Evolutionary conservation across 2,113 vertebrate species (phyloP), one percentile per base, ranked within the genome.

Genomic region (Tretioscincus oriximinensis): DNA sequence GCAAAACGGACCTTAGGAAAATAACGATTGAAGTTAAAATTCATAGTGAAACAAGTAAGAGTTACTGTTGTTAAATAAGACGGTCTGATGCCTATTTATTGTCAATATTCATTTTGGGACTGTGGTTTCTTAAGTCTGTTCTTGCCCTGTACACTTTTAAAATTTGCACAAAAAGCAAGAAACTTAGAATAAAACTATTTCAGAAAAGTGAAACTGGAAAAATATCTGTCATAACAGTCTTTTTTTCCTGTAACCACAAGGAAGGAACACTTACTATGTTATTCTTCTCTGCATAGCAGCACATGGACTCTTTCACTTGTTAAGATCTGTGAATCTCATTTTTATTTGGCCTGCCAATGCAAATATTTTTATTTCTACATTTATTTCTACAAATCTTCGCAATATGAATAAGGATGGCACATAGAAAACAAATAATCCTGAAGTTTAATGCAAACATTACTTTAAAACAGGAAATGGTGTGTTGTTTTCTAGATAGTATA

Each of bases 261-360:
- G 10, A 47, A 8, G 28, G 26, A 82, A 71, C 29, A 82, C 0
- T 80, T 85, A 71, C 10, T 18, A 81, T 60, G 67, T 75, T 31
- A 35, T 7, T 1, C 2, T 81, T 85, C 51, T 47, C 20, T 45
- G 20, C 68, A 60, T 7, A 63, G 1, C 64, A 74, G 41, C 18
- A 77, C 28, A 51, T 65, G 61, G 8, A 20, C 10, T 28, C 35
- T 66, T 83, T 83, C 47, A 58, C 72, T 29, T 65, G 35, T n/a
- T 28, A 35, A 35, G 68, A 14, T 65, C 60, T 80, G 68, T 78
- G 68, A 83, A 65, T 72, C 26, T 77, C 47, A 77, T 67, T 83
- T 72, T 74, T 21, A 71, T 5, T 12, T 83, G 69, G 73, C 24
- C 75, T 80, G 69, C 70, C 61, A 77, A 66, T 66, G 47, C 61